phyloP scores from a whole-genome alignment of 2,113 vertebrate species.

The Onychostruthus taczanowskii region DNA sequence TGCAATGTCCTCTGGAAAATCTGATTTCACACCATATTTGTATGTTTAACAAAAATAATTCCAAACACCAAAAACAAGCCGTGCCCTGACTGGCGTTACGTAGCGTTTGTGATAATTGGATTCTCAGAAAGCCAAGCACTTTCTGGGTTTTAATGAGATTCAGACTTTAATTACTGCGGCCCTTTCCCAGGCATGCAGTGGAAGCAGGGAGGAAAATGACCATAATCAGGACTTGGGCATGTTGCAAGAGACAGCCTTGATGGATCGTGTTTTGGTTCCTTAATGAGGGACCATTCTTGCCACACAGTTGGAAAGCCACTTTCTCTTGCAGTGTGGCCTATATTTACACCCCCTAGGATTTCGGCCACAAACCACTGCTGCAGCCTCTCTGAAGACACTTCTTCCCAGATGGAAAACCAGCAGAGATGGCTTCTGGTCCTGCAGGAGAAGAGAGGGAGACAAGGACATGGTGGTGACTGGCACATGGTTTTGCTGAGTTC shows the following conservation, averaged over 20 bases:
- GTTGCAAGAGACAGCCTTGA: neutral
- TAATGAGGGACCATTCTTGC: constrained; percentile 48
- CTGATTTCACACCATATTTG: constrained; percentile 36
- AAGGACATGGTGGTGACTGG: neutral
- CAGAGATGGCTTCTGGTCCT: neutral
- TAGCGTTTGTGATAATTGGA: constrained; percentile 58
- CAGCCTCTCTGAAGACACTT: neutral
- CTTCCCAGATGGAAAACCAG: neutral
- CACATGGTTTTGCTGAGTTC: neutral
- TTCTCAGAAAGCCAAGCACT: constrained; percentile 64
- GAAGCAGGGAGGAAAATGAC: constrained; percentile 49
- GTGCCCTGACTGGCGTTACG: constrained; percentile 31
- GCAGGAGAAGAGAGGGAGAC: neutral
- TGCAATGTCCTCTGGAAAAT: constrained; percentile 3
- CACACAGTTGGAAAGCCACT: neutral
- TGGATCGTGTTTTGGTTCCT: neutral
- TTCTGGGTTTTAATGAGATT: constrained; percentile 62
- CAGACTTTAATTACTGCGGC: constrained; percentile 56
- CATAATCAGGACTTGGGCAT: constrained; percentile 37
- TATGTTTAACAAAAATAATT: constrained; percentile 45
- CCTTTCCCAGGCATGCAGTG: constrained; percentile 53
- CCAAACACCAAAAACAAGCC: constrained; percentile 30
- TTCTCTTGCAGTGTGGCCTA: neutral
- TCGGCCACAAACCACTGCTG: neutral
- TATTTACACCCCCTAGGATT: neutral